These are phyloP conservation scores for Drosophila tripunctata DNA, from an alignment of 2,888 invertebrate genomes.

Conservation along the genomic window DNA sequence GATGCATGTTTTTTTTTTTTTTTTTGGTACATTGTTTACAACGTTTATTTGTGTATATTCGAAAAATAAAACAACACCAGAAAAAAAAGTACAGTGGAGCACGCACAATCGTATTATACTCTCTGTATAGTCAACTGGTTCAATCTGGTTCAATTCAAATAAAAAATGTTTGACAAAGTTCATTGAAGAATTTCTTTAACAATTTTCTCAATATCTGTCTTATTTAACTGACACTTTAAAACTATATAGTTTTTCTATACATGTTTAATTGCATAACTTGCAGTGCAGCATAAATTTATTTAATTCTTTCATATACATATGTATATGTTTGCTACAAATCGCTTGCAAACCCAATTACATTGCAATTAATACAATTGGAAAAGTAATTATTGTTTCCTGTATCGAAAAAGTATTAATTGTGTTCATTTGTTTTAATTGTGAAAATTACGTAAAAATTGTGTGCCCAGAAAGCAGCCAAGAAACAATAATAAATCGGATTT, in stretches of 20 bases:
- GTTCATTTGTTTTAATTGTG: conserved; percentile 19
- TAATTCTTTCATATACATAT: no score
- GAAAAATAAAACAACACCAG: no score
- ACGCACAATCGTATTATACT: no score
- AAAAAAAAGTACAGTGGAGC: no score
- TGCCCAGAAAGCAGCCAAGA: neutral
- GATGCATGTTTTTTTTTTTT: neutral
- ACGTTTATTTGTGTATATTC: neutral
- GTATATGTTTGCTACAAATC: neutral
- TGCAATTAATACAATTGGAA: conserved; percentile 5
- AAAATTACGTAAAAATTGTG: conserved; percentile 1
- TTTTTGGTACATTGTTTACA: conserved; percentile 9
- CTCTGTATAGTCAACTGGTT: no score
- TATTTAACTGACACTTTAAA: no score
- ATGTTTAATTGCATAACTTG: no score
- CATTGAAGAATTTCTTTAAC: no score
- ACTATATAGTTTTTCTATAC: no score
- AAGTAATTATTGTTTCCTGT: conserved; percentile 7
- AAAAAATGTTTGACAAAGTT: no score
- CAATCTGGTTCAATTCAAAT: no score
- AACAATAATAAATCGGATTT: neutral
- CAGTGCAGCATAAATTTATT: neutral
- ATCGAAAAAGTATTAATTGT: conserved; percentile 13
- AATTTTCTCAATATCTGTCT: no score
- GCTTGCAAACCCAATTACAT: neutral